These are phyloP conservation scores for Tridacna crocea DNA, from an alignment of 2,888 invertebrate species.

Conservation along the genomic window DNA sequence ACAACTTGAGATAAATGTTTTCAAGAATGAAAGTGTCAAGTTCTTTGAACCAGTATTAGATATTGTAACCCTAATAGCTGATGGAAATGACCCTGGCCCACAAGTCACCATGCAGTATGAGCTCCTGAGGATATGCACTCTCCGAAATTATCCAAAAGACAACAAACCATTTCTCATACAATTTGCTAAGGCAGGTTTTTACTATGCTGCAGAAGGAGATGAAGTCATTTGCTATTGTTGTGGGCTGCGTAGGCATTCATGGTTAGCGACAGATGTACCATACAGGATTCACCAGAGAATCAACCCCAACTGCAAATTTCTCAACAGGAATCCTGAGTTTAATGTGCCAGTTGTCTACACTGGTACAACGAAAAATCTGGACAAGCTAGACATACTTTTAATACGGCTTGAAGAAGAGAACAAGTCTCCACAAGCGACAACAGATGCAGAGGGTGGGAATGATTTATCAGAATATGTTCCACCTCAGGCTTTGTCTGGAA, in stretches of 20 bases:
- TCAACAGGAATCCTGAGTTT: constrained; percentile 38
- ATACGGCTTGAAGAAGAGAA: not conserved
- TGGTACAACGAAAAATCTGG: not conserved
- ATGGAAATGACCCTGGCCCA: constrained; percentile 31
- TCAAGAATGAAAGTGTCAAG: not conserved
- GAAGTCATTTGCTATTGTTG: constrained; percentile 57
- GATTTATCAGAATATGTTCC: constrained; percentile 3
- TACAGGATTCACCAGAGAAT: constrained; percentile 42
- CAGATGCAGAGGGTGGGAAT: not conserved
- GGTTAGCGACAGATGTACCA: constrained; percentile 46
- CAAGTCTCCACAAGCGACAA: not conserved
- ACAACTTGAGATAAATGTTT: constrained; percentile 22
- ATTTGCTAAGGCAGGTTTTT: constrained; percentile 51
- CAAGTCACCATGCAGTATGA: constrained; percentile 56
- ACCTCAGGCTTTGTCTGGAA: not conserved
- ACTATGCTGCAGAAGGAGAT: constrained; percentile 54
- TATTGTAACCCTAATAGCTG: constrained; percentile 43
- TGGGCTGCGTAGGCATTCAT: constrained; percentile 44
- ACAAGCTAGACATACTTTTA: not conserved
- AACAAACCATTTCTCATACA: constrained; percentile 48
- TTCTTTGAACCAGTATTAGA: constrained; percentile 31
- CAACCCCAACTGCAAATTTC: constrained; percentile 48
- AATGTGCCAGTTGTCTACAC: constrained; percentile 35
- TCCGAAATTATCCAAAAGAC: constrained; percentile 51
- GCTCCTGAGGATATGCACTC: constrained; percentile 49